Conservation (phyloP, 2,888 invertebrate genomes). For the Mayetiola destructor region DNA sequence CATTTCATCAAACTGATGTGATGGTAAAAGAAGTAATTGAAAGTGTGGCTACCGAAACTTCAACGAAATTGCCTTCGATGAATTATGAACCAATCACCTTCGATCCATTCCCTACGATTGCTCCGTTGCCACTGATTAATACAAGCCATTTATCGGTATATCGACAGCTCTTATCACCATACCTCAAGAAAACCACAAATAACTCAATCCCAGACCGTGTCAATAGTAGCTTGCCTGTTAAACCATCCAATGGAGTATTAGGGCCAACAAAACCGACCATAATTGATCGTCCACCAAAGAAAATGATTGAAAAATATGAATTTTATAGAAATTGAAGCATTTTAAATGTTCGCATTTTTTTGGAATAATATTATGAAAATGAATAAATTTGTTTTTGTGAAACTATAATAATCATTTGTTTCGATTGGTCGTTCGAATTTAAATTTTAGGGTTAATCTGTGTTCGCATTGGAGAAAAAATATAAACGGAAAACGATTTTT, state of each 20-base stretch:
- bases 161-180: constrained; percentile 3
- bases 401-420: no score
- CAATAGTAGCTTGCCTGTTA: not conserved
- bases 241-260: not conserved
- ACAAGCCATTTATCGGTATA: not conserved
- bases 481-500: no score
- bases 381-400: no score
- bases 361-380: no score
- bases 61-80: not conserved
- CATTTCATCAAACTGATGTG: no score
- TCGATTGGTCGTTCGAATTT: no score
- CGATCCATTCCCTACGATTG: not conserved
- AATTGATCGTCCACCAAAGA: constrained; percentile 5
- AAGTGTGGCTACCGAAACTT: no score
- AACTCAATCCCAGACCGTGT: not conserved
- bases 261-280: not conserved
- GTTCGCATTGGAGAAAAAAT: no score
- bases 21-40: no score
- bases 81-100: not conserved
- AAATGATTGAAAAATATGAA: constrained; percentile 13
- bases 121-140: constrained; percentile 2
- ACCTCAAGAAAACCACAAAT: not conserved
- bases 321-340: not conserved
- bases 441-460: no score
- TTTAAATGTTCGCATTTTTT: no score